Evolutionary conservation across 2,113 vertebrate genomes (phyloP).

Genomic region (Anhinga anhinga): DNA sequence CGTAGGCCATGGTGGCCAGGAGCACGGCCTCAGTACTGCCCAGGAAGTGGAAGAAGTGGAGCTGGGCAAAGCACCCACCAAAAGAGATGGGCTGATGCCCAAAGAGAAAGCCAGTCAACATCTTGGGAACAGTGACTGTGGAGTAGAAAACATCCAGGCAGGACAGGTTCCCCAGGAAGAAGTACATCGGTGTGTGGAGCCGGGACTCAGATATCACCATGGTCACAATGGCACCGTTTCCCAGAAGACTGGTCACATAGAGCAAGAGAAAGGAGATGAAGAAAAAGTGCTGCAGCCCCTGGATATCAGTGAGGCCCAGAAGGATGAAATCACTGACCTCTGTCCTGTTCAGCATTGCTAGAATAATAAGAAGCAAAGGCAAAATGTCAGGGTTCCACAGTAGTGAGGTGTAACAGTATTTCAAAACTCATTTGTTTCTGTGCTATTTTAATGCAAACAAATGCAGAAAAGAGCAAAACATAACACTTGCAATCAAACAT

Average conservation of each 20-base stretch:
- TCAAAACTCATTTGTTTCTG: not conserved
- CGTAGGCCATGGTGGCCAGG: conserved; percentile 23
- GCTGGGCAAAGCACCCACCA: conserved; percentile 13
- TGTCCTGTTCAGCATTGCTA: not conserved
- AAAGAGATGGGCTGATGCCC: not conserved
- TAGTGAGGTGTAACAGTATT: not conserved
- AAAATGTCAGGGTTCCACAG: not conserved
- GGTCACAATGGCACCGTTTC: conserved; percentile 27
- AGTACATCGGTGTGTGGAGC: conserved; percentile 58
- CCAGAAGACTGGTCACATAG: not conserved
- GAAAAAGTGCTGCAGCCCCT: not conserved
- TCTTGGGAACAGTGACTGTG: conserved; percentile 36
- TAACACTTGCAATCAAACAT: too few relatives aligned
- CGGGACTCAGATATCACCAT: not conserved
- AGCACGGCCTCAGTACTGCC: conserved; percentile 37
- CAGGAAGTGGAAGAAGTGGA: conserved; percentile 39
- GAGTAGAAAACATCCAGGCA: conserved; percentile 36
- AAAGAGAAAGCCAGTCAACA: conserved; percentile 12
- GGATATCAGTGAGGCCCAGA: not conserved
- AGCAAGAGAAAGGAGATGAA: conserved; percentile 1
- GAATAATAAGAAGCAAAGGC: not conserved
- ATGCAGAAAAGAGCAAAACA: not conserved
- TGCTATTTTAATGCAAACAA: not conserved
- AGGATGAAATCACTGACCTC: not conserved
- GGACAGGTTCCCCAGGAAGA: conserved; percentile 56